Conservation (phyloP, 2,113 vertebrate species). For the Gadus chalcogrammus region DNA sequence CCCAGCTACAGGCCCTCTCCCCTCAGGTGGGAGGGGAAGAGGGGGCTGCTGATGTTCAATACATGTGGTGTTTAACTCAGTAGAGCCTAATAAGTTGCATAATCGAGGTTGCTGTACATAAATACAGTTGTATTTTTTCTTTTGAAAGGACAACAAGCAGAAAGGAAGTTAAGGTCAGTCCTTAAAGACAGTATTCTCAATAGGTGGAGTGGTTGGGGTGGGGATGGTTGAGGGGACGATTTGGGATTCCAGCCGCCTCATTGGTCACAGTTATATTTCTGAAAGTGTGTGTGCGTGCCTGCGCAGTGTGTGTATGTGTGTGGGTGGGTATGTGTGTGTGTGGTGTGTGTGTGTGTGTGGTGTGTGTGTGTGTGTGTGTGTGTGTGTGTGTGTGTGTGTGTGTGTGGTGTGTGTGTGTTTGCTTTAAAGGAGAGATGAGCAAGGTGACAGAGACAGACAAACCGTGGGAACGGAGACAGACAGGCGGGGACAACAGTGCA, state of each 20-base stretch:
- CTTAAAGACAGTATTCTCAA: too few species aligned
- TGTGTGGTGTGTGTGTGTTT: constrained; percentile 1
- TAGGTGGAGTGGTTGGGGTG: neutral
- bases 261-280: neutral
- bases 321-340: too few species aligned
- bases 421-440: neutral
- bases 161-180: too few species aligned
- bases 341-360: too few species aligned
- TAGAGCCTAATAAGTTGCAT: too few species aligned
- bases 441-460: neutral
- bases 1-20: constrained; percentile 5
- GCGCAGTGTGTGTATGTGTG: neutral
- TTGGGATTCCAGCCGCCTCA: neutral
- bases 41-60: neutral
- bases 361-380: too few species aligned
- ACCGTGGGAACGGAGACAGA: neutral
- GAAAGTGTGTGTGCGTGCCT: constrained; percentile 6
- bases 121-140: too few species aligned
- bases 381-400: neutral
- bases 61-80: too few species aligned
- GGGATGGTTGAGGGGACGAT: neutral
- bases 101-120: too few species aligned
- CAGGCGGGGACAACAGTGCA: constrained; percentile 15
- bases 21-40: constrained; percentile 4
- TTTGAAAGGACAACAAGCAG: too few species aligned